A percentile compares a stretch with the other conserved stretches of the same genome.
Evolutionary conservation across 2,797 vertebrate genomes (phyloP).

Genomic region (Sus cebifrons): DNA sequence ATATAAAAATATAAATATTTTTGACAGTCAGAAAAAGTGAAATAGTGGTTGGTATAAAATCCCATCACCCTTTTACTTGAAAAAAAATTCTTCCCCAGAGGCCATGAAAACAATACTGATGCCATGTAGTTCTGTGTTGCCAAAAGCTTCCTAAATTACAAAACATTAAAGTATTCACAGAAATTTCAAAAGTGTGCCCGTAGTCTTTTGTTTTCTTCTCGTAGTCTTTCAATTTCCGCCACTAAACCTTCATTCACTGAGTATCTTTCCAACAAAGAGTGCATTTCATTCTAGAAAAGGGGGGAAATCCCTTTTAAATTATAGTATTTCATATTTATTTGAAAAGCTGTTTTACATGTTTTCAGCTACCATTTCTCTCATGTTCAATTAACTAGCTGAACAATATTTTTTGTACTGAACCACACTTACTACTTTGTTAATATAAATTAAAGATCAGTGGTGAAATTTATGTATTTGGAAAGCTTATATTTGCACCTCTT

Average conservation of each 20-base stretch:
- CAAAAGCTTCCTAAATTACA: conserved; percentile 75
- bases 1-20: conserved; percentile 82
- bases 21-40: conserved; percentile 76
- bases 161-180: conserved; percentile 60
- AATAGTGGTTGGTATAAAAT: conserved; percentile 59
- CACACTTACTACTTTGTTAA: conserved; percentile 38
- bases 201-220: conserved; percentile 97
- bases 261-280: conserved; percentile 95
- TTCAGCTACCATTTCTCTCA: conserved; percentile 58
- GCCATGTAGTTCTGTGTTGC: conserved; percentile 76
- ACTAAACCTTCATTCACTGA: conserved; percentile 97
- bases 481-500: conserved; percentile 30
- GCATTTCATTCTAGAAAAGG: conserved; percentile 95
- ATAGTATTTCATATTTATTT: conserved; percentile 72
- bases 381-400: conserved; percentile 36
- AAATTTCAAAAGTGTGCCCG: conserved; percentile 94
- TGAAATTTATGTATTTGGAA: conserved; percentile 26
- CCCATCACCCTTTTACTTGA: conserved; percentile 51
- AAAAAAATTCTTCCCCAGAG: conserved; percentile 31
- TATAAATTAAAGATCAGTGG: conserved; percentile 57
- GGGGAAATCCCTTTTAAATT: conserved; percentile 9
- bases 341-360: conserved; percentile 54
- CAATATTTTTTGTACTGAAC: conserved; percentile 24
- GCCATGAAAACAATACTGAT: conserved; percentile 81
- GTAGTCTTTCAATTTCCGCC: conserved; percentile 96